A percentile compares a stretch with the other conserved stretches of the same genome.
Evolutionary conservation across 2,888 invertebrate species (phyloP).

Genomic region (Pyrrhosoma nymphula): DNA sequence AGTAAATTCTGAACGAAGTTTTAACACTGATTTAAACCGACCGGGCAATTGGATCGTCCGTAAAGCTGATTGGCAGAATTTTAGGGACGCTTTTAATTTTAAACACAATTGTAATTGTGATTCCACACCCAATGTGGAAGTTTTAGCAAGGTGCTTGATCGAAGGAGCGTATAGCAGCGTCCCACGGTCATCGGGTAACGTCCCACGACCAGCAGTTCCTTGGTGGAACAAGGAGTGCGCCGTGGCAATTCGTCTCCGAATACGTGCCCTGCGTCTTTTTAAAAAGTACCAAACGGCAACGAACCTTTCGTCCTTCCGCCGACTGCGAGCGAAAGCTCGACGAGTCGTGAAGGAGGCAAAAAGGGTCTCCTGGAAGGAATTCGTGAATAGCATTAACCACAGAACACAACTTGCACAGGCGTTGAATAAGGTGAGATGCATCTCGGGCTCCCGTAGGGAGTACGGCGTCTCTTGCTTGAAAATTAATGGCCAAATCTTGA

Average conservation of each 20-base stretch:
- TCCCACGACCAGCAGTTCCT: not conserved
- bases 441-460: not conserved
- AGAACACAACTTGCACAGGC: not conserved
- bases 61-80: not conserved
- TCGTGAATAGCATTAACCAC: not conserved
- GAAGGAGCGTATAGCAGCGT: not conserved
- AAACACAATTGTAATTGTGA: not conserved
- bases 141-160: not conserved
- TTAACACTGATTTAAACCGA: not conserved
- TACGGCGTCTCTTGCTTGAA: not conserved
- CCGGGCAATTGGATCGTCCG: not conserved
- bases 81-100: not conserved
- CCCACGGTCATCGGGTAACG: not conserved
- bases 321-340: not conserved
- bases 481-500: not conserved
- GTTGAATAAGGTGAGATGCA: not conserved
- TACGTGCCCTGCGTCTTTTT: not conserved
- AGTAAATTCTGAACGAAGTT: no score
- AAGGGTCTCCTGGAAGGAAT: not conserved
- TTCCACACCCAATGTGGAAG: not conserved
- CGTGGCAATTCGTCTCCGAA: not conserved
- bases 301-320: not conserved
- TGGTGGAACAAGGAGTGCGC: not conserved
- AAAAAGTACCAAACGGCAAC: not conserved
- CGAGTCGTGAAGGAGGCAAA: not conserved